These are phyloP conservation scores for Sternarchorhynchus goeldii DNA, from an alignment of 2,797 vertebrate species.

Conservation along the genomic window DNA sequence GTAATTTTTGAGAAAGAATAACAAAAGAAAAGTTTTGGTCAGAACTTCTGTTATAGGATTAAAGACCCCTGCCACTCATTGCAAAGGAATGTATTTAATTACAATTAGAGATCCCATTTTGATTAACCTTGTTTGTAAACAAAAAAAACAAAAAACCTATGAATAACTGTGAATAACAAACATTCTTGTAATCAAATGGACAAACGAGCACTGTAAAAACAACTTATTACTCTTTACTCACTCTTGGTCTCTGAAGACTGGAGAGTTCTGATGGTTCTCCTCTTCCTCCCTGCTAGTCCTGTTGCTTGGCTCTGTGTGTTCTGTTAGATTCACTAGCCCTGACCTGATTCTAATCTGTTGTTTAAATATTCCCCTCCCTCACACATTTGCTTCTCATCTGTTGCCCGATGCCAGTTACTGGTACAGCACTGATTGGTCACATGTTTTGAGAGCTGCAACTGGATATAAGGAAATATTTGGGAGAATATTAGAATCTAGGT, in stretches of 20 bases:
- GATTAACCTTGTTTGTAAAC: too few relatives aligned
- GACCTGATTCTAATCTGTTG: background rate
- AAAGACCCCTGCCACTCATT: too few relatives aligned
- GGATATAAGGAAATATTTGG: background rate
- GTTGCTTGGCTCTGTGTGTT: background rate
- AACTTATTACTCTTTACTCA: too few relatives aligned
- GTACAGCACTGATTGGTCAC: background rate
- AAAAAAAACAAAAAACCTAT: too few relatives aligned
- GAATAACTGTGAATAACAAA: too few relatives aligned
- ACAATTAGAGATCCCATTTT: too few relatives aligned
- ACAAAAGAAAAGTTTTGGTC: too few relatives aligned
- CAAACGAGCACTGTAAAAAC: too few relatives aligned
- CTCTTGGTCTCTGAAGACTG: background rate
- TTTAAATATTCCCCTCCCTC: constrained; percentile 10
- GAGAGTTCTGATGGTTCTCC: background rate
- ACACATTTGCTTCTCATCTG: background rate
- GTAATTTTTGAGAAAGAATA: too few relatives aligned
- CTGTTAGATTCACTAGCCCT: constrained; percentile 23
- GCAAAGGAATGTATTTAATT: too few relatives aligned
- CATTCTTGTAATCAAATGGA: too few relatives aligned
- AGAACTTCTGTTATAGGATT: too few relatives aligned
- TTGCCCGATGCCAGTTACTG: background rate
- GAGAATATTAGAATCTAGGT: background rate
- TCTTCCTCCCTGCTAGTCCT: background rate
- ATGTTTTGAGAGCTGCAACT: background rate